phyloP scores from a whole-genome alignment of 2,113 vertebrate species.

The Equus quagga region DNA sequence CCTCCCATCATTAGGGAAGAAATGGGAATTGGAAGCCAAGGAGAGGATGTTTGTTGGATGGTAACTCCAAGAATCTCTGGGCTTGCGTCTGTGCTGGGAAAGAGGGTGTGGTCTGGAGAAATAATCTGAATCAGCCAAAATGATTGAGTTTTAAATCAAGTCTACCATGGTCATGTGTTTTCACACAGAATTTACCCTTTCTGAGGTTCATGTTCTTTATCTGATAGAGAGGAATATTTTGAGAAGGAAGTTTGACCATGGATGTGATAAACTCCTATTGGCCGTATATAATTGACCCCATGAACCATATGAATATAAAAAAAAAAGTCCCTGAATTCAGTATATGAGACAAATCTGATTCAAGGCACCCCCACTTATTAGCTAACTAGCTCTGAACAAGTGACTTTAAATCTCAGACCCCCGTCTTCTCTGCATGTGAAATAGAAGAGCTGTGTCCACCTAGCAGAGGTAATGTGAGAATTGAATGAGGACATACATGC shows the following conservation, averaged over 20 bases:
- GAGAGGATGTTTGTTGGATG: not conserved
- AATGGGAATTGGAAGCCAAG: slow-evolving; percentile 23
- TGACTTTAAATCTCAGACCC: not conserved
- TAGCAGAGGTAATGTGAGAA: not conserved
- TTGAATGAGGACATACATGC: not conserved
- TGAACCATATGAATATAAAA: not conserved
- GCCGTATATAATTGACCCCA: not conserved
- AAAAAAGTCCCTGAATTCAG: not conserved
- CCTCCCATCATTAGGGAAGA: slow-evolving; percentile 31
- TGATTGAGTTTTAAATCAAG: not conserved
- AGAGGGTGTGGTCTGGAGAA: not conserved
- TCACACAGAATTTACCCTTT: not conserved
- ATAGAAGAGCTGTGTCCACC: not conserved
- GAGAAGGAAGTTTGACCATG: not conserved
- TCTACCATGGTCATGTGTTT: not conserved
- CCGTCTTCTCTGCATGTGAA: not conserved
- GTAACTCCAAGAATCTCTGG: not conserved
- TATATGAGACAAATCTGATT: not conserved
- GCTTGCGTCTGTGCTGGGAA: not conserved
- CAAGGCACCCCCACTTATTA: not conserved
- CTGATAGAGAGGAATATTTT: not conserved
- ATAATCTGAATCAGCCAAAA: not conserved
- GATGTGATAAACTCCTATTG: not conserved
- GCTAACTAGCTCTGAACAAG: not conserved
- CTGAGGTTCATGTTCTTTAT: not conserved